Evolutionary conservation across 2,797 vertebrate species (phyloP), one percentile per base, ranked within the genome.

Genomic region (Rhincodon typus): DNA sequence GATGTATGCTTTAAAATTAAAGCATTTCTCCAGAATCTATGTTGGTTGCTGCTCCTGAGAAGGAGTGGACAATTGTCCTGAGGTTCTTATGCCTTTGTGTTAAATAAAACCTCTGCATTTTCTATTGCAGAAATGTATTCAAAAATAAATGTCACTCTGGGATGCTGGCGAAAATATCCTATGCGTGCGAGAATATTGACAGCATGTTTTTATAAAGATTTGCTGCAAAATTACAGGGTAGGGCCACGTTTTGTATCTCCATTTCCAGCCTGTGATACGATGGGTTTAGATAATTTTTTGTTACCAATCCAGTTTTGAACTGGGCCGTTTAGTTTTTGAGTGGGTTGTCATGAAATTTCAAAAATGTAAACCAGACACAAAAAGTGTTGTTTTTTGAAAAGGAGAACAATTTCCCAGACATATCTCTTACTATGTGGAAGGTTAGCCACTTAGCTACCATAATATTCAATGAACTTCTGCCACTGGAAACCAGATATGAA

Each of bases 281-380:
- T 88, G 50, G 25, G 8, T 57, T 88, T 7, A 30, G 27, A 34
- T 88, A 19, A 12, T 4, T 57, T 62, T 88, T 88, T 88, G 23
- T 27, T 27, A 88, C 27, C 50, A 27, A 57, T 88, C 86, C 25
- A 27, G 86, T 88, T 88, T 57, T 88, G 50, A 57, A 57, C 86
- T 53, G 86, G 86, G 17, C 50, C 0, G 25, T 30, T 27, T 17
- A 57, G 86, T 88, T 88, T 57, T 88, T 30, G 86, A 88, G 50
- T 57, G 86, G 46, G 50, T 84, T 53, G 86, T 27, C 86, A 57
- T 88, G 46, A 53, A 88, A 88, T 88, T 88, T 88, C 86, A 57
- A 57, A 88, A 88, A 88, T 88, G 86, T 88, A 15, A 30, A 57
- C 50, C 4, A 30, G 27, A 88, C 3, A 17, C 86, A 4, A 88